Evolutionary conservation across 2,113 vertebrate genomes (phyloP).

Genomic region (Nesoenas mayeri): DNA sequence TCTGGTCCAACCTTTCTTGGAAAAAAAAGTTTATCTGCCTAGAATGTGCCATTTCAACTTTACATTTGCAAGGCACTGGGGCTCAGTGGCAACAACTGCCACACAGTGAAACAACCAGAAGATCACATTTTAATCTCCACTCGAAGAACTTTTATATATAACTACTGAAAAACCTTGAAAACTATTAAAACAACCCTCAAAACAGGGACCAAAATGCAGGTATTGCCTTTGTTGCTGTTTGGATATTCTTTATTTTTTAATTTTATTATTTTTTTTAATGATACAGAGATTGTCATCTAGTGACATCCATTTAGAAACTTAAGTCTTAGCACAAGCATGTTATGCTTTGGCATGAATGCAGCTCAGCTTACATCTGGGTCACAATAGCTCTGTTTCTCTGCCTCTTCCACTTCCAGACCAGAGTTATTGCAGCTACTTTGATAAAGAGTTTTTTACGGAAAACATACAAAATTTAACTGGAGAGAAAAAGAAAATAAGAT

Average conservation of each 20-base stretch:
- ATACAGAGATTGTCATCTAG: background rate
- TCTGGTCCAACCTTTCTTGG: no score
- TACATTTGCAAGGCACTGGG: background rate
- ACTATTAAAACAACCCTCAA: background rate
- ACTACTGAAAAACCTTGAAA: background rate
- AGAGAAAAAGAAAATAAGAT: background rate
- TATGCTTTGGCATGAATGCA: background rate
- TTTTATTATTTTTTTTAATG: background rate
- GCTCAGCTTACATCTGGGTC: background rate
- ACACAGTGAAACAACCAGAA: background rate
- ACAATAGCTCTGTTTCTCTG: background rate
- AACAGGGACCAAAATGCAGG: background rate
- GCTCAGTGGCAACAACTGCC: background rate
- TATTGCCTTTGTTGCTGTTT: background rate
- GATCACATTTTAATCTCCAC: background rate
- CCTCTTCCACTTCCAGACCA: background rate
- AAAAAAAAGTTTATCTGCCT: background rate
- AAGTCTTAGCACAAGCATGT: background rate
- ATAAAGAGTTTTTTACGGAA: background rate
- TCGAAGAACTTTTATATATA: background rate
- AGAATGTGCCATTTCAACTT: background rate
- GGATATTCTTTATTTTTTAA: background rate
- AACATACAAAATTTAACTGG: background rate
- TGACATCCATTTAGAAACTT: background rate
- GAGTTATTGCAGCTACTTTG: background rate